A percentile compares a stretch with the other conserved stretches of the same genome.
Conservation (phyloP, 2,113 vertebrate species). For the Salvelinus fontinalis region DNA sequence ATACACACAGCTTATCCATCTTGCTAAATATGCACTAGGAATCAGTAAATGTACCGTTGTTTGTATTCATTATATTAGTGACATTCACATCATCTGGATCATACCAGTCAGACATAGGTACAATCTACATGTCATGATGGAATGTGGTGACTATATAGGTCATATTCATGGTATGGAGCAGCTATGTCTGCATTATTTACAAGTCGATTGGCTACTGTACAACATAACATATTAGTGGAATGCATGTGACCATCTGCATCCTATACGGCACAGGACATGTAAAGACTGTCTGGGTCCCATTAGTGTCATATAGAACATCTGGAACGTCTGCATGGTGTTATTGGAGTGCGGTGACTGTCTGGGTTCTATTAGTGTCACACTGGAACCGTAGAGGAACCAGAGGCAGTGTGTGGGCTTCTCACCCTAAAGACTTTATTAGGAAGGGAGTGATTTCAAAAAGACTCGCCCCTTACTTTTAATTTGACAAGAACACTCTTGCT, state of each 20-base stretch:
- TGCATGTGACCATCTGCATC: background rate
- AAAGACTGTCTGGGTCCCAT: slow-evolving; percentile 41
- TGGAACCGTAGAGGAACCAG: slow-evolving; percentile 36
- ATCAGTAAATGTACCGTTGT: background rate
- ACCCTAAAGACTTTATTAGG: slow-evolving; percentile 55
- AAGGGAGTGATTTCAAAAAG: slow-evolving; percentile 41
- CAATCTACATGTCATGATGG: background rate
- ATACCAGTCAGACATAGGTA: background rate
- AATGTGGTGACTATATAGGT: background rate
- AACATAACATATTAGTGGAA: background rate
- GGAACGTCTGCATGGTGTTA: slow-evolving; percentile 57
- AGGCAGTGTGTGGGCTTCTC: slow-evolving; percentile 44
- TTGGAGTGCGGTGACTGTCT: background rate
- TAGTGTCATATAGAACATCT: slow-evolving; percentile 58
- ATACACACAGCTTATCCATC: no score
- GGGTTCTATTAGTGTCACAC: background rate
- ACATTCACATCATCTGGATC: background rate
- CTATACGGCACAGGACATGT: background rate
- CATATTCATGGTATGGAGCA: no score
- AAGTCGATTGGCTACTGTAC: background rate
- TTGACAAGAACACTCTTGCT: slow-evolving; percentile 7
- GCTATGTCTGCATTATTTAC: no score
- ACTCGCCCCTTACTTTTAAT: slow-evolving; percentile 36
- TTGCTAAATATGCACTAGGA: no score
- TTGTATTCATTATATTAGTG: background rate